Evolutionary conservation across 2,113 vertebrate genomes (phyloP).

Genomic region (Cygnus buccinator): DNA sequence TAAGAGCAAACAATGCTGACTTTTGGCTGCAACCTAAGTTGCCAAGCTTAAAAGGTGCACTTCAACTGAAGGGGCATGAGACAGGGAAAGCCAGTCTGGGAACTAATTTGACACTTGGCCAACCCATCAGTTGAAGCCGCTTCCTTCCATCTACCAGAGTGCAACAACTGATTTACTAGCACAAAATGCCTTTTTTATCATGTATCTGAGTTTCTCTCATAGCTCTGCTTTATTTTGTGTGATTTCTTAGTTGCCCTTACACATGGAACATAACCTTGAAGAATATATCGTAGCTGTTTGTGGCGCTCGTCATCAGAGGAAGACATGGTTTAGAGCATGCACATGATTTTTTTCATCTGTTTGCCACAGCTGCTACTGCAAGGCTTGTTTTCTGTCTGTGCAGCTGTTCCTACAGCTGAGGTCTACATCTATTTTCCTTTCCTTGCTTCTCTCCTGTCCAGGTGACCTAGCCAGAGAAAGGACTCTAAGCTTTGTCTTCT

Average conservation of each 20-base stretch:
- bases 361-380: constrained; percentile 19
- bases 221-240: background rate
- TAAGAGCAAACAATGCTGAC: background rate
- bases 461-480: constrained; percentile 77
- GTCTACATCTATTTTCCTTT: constrained; percentile 67
- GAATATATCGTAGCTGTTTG: background rate
- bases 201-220: background rate
- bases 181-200: background rate
- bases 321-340: background rate
- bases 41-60: background rate
- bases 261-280: background rate
- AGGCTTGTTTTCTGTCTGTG: constrained; percentile 42
- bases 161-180: background rate
- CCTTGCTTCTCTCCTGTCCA: constrained; percentile 80
- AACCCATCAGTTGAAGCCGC: background rate
- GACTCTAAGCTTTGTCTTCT: constrained; percentile 76
- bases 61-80: background rate
- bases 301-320: background rate
- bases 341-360: background rate
- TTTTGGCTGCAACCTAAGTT: background rate
- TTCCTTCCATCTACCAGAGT: background rate
- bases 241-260: background rate
- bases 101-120: background rate
- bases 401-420: constrained; percentile 59
- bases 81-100: background rate